Base-by-base conservation (phyloP, 2,113 vertebrate genomes). In the Lampris incognitus region DNA sequence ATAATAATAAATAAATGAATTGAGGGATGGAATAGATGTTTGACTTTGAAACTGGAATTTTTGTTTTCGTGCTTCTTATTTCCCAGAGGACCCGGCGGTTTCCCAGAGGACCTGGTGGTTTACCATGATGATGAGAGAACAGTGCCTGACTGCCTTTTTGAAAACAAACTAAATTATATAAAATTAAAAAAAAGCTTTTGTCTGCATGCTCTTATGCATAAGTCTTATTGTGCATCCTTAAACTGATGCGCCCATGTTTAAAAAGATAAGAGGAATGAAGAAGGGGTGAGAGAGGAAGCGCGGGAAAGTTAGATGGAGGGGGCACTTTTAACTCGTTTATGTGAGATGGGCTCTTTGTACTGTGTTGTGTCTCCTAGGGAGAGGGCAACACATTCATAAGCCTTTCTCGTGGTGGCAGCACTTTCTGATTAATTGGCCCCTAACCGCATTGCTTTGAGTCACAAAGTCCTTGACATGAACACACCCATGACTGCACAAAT, bases 391-490 rank as follows among this genome's bases (percentile, higher is more conserved):
- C 59, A 62, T 74, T 72, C 68, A 70, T 62, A 77, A 85, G 73
- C 51, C 60, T 49, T 76, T 83, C 83, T 88, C 49, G 49, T 36
- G 36, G 69, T 85, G 78, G 82, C 84, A 85, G 62, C 11, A 42
- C 39, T 1, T 0, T 40, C 62, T 87, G 81, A 90, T 88, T 87
- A 88, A 89, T 87, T 86, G 78, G 78, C 56, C 78, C 66, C 69
- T 62, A 72, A 78, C 61, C 76, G 79, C 78, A 72, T 24, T 59
- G 82, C 64, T 70, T 87, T 86, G 86, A 83, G 82, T 87, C 66
- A 80, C 76, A 62, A 56, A 69, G 72, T 86, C 56, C 42, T n/a
- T 24, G 57, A 61, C 57, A 50, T 69, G n/a, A 11, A 41, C 62
- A 24, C 54, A 59, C 52, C 57, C 48, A 50, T 1, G 9, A n/a